A percentile compares a stretch with the other conserved stretches of the same genome.
phyloP scores from a whole-genome alignment of 1,140 invertebrate species.

The Scylla paramamosain region DNA sequence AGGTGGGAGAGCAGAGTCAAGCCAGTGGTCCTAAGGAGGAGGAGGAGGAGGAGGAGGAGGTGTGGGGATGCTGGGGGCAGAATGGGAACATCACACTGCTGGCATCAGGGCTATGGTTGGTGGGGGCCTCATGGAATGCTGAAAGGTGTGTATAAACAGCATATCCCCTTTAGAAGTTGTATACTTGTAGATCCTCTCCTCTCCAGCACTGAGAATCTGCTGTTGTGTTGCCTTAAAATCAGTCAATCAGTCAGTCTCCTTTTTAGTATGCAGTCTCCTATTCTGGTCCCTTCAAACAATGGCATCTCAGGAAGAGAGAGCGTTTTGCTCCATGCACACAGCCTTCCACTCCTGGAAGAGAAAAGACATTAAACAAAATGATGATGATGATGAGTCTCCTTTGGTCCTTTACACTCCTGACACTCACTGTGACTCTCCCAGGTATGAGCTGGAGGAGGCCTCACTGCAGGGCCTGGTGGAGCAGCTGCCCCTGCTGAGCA shows the following conservation, averaged over 20 bases:
- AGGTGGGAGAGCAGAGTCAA: background rate
- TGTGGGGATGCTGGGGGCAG: conserved; percentile 31
- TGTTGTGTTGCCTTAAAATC: background rate
- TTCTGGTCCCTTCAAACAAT: too few species aligned
- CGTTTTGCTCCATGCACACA: too few species aligned
- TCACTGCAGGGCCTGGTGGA: conserved; percentile 60
- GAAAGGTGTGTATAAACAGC: conserved; percentile 15
- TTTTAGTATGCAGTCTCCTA: too few species aligned
- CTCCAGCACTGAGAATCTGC: background rate
- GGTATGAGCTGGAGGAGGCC: conserved; percentile 65
- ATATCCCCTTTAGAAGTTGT: background rate
- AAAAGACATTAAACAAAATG: too few species aligned
- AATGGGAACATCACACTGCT: conserved; percentile 29
- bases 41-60: conserved; percentile 33
- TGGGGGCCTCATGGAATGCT: conserved; percentile 66
- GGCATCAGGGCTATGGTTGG: conserved; percentile 61
- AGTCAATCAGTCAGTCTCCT: background rate
- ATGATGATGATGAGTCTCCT: background rate
- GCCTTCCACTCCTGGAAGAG: too few species aligned
- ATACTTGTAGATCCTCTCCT: background rate
- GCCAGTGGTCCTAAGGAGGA: too few species aligned
- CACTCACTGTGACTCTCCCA: background rate
- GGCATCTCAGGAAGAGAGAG: too few species aligned
- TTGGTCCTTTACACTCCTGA: background rate
- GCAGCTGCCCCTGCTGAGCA: conserved; percentile 50